Conservation (phyloP, 2,797 vertebrate genomes). For the Glyptemys insculpta region DNA sequence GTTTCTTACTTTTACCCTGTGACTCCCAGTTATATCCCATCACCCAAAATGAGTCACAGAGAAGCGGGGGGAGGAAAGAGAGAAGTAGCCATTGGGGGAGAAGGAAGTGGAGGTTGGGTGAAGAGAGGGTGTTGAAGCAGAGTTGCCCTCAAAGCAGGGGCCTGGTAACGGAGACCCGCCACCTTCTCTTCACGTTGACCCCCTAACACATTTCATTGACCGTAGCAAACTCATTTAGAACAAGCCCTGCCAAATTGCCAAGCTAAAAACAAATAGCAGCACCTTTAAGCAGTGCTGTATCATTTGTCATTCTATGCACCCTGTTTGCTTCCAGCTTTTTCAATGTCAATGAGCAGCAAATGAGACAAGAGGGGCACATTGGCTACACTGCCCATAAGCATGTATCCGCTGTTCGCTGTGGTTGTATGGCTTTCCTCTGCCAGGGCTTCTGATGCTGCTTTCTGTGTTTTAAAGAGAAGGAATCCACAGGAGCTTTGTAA, state of each 20-base stretch:
- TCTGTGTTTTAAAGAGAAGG: not conserved
- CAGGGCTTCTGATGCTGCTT: not conserved
- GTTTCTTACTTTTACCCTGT: too few species aligned
- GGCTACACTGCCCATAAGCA: not conserved
- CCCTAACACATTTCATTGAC: not conserved
- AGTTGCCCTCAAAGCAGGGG: not conserved
- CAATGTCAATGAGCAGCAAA: constrained; percentile 28
- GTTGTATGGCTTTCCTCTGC: not conserved
- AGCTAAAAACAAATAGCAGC: not conserved
- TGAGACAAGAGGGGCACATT: not conserved
- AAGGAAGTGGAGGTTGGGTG: not conserved
- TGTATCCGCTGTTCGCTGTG: not conserved
- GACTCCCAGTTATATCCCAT: not conserved
- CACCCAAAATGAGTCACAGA: not conserved
- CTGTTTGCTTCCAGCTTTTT: constrained; percentile 2
- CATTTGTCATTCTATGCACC: not conserved
- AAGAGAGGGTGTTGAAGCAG: not conserved
- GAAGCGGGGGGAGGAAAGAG: not conserved
- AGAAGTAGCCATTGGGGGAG: not conserved
- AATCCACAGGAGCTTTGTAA: not conserved
- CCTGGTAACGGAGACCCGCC: not conserved
- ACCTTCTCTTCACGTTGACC: not conserved
- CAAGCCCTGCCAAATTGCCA: not conserved
- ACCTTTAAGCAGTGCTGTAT: not conserved
- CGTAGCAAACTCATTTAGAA: not conserved